Evolutionary conservation across 1,140 invertebrate species (phyloP).

Genomic region (Heliothis virescens): DNA sequence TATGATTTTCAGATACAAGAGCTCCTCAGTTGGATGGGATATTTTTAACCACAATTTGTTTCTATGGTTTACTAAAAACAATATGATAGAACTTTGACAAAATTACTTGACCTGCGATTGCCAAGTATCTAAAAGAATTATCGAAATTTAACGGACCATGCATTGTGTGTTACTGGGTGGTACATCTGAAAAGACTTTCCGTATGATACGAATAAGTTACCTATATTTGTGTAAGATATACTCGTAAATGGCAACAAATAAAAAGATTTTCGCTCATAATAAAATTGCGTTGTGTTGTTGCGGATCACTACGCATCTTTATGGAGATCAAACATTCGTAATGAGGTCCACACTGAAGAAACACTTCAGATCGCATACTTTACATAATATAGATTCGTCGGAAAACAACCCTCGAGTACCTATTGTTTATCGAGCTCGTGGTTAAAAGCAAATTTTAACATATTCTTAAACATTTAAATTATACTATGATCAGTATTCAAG

Average conservation of each 20-base stretch:
- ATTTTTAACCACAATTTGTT: too few species aligned
- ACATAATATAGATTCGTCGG: conserved; percentile 40
- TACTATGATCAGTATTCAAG: not conserved
- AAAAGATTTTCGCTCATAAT: too few species aligned
- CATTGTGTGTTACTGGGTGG: too few species aligned
- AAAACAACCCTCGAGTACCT: conserved; percentile 4
- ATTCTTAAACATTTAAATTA: conserved; percentile 1
- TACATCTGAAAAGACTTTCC: too few species aligned
- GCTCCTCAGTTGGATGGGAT: not conserved
- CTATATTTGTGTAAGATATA: too few species aligned
- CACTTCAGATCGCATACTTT: conserved; percentile 16
- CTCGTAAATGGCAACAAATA: too few species aligned
- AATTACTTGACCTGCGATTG: too few species aligned
- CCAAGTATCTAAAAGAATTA: too few species aligned
- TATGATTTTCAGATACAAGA: not conserved
- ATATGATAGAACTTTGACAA: too few species aligned
- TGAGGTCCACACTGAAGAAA: conserved; percentile 23
- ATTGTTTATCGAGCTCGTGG: conserved; percentile 12
- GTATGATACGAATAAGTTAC: too few species aligned
- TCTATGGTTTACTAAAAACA: too few species aligned
- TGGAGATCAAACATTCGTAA: conserved; percentile 36
- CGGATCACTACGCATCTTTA: conserved; percentile 28
- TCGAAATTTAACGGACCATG: too few species aligned
- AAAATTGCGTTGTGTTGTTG: not conserved
- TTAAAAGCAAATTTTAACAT: conserved; percentile 27